Evolutionary conservation across 2,888 invertebrate species (phyloP), one percentile per base, ranked within the genome.

Genomic region (Nasonovia ribisnigri): DNA sequence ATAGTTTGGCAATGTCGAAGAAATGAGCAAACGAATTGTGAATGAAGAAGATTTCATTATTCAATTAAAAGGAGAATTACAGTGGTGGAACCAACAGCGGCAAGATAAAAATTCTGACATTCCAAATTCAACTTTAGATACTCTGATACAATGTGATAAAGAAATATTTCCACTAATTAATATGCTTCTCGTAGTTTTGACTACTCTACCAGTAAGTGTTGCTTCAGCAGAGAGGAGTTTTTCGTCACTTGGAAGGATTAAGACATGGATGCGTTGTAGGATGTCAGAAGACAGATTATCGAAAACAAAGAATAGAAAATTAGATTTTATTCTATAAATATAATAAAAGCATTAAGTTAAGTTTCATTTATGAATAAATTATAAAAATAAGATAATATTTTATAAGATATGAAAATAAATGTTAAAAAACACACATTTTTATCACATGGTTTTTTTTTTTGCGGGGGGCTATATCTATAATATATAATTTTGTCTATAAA

Each of bases 81-180:
- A 88, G 36, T 88, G 54, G 88, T 54, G 54, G 54, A 88, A 36
- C 16, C 51, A 88, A 88, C n/a, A 54, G 4, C 54, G 54, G 54
- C 5, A n/a, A 88, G 54, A 88, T 88, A 88, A n/a, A 51, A 54
- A 36, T 48, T 48, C 11, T n/a, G 51, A 51, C 29, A 16, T 51
- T 1, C 87, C 87, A 51, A n/a, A 29, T 87, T 87, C 51, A 51
- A 36, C 51, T 36, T 87, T 51, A 54, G 88, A 88, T 36, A 24
- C 88, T 88, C 54, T 54, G 29, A 54, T 54, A 88, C 42, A 88
- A 54, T 88, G 54, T 54, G 54, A 88, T 88, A 54, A 88, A 88
- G 42, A 54, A 42, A 88, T 88, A 54, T 54, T 88, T 54, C 26
- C 54, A 24, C 2, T 36, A 3, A 88, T 88, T 10, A 42, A 88